These are phyloP conservation scores for Drosophila merina DNA, from an alignment of 2,888 invertebrate genomes.

Conservation along the genomic window DNA sequence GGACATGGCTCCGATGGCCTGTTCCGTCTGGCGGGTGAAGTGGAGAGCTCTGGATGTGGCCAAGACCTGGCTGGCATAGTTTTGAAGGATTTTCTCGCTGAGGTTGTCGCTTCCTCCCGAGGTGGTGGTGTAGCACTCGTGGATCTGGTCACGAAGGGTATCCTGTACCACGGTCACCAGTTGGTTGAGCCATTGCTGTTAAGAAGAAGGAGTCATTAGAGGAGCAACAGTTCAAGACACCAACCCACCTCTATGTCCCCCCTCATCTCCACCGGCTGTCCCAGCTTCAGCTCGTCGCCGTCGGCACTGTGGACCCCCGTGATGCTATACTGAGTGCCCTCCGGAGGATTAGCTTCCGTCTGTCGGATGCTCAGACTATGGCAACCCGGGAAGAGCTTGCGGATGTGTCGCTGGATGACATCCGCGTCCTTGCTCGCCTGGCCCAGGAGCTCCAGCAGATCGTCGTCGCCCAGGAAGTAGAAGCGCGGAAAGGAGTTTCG, in stretches of 20 bases:
- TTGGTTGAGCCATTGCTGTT: slow-evolving; percentile 84
- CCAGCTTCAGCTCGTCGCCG: slow-evolving; percentile 80
- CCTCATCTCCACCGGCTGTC: slow-evolving; percentile 78
- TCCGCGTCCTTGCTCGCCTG: slow-evolving; percentile 93
- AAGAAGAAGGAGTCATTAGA: slow-evolving; percentile 37
- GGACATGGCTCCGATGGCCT: slow-evolving; percentile 89
- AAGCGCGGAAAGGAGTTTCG: slow-evolving; percentile 96
- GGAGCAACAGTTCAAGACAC: neutral
- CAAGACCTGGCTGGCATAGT: slow-evolving; percentile 88
- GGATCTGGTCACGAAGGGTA: slow-evolving; percentile 89
- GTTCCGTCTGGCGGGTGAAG: slow-evolving; percentile 94
- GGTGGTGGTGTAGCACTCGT: slow-evolving; percentile 84
- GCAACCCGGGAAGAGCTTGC: slow-evolving; percentile 97
- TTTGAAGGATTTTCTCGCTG: slow-evolving; percentile 84
- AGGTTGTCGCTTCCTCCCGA: slow-evolving; percentile 71
- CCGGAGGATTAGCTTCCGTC: slow-evolving; percentile 20
- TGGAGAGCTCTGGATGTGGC: slow-evolving; percentile 93
- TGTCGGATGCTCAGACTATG: slow-evolving; percentile 88
- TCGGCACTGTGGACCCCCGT: slow-evolving; percentile 85
- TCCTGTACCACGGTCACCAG: slow-evolving; percentile 93
- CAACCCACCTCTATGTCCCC: slow-evolving; percentile 81
- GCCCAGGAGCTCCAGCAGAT: slow-evolving; percentile 96
- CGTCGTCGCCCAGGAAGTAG: slow-evolving; percentile 99
- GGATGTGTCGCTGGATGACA: slow-evolving; percentile 96
- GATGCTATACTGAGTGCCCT: slow-evolving; percentile 77